Evolutionary conservation across 1,140 invertebrate species (phyloP).

Genomic region (Laupala kohalensis): DNA sequence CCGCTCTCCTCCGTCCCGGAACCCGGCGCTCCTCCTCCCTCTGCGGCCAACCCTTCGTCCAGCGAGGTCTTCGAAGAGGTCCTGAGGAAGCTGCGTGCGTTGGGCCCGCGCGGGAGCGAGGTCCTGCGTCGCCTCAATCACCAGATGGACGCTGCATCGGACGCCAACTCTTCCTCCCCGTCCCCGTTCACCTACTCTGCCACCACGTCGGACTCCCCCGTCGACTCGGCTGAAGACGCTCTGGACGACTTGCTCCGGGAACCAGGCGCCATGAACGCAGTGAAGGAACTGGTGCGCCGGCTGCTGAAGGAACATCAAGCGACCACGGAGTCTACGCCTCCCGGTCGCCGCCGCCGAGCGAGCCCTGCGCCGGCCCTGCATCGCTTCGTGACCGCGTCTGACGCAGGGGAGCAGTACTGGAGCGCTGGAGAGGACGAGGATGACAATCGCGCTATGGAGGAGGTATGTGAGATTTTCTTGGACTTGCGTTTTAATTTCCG

Average conservation of each 20-base stretch:
- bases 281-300: not conserved
- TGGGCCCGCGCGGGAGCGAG: slow-evolving; percentile 37
- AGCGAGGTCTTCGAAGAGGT: slow-evolving; percentile 43
- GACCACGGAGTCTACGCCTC: not conserved
- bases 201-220: not conserved
- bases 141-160: slow-evolving; percentile 22
- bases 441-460: slow-evolving; percentile 1
- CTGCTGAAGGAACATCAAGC: not conserved
- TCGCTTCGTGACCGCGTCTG: slow-evolving; percentile 36
- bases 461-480: not conserved
- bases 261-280: not conserved
- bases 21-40: no score
- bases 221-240: not conserved
- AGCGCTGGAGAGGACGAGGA: slow-evolving; percentile 44
- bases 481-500: no score
- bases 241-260: not conserved
- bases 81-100: slow-evolving; percentile 34
- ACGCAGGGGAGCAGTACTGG: slow-evolving; percentile 36
- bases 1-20: no score
- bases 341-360: not conserved
- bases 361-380: slow-evolving; percentile 22
- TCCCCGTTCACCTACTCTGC: not conserved
- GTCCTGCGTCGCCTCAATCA: slow-evolving; percentile 35
- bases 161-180: not conserved
- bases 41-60: slow-evolving; percentile 27